phyloP scores from a whole-genome alignment of 1,140 invertebrate species.

The Drosophila sechellia region DNA sequence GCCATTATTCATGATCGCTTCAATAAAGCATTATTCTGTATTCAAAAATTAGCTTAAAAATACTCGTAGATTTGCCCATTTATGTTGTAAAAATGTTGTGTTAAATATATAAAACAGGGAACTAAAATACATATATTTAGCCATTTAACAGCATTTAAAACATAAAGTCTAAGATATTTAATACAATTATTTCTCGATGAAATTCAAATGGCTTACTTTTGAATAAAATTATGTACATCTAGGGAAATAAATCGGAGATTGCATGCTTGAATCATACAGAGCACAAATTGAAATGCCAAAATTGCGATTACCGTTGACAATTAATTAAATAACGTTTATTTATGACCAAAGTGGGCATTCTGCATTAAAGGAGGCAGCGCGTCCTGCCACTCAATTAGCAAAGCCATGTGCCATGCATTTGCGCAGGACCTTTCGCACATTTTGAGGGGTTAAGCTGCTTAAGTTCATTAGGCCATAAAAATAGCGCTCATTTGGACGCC shows the following conservation, averaged over 20 bases:
- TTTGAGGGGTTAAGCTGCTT: constrained; percentile 32
- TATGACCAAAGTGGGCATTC: constrained; percentile 20
- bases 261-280: constrained; percentile 21
- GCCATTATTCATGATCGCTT: too few relatives aligned
- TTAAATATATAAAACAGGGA: too few relatives aligned
- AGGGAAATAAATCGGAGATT: constrained; percentile 1
- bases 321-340: constrained; percentile 54
- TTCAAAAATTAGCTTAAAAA: neutral
- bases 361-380: constrained; percentile 1
- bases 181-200: neutral
- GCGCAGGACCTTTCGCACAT: constrained; percentile 1
- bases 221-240: too few relatives aligned
- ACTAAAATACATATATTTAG: too few relatives aligned
- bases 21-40: too few relatives aligned
- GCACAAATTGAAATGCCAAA: constrained; percentile 12
- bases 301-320: constrained; percentile 27
- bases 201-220: neutral
- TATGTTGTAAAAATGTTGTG: too few relatives aligned
- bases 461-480: constrained; percentile 59
- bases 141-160: too few relatives aligned
- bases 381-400: constrained; percentile 45
- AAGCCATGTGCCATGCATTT: constrained; percentile 42
- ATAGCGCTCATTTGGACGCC: constrained; percentile 49
- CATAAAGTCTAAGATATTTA: too few relatives aligned
- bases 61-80: neutral